Conservation (phyloP, 2,888 invertebrate genomes). For the Thysanoteuthis rhombus region DNA sequence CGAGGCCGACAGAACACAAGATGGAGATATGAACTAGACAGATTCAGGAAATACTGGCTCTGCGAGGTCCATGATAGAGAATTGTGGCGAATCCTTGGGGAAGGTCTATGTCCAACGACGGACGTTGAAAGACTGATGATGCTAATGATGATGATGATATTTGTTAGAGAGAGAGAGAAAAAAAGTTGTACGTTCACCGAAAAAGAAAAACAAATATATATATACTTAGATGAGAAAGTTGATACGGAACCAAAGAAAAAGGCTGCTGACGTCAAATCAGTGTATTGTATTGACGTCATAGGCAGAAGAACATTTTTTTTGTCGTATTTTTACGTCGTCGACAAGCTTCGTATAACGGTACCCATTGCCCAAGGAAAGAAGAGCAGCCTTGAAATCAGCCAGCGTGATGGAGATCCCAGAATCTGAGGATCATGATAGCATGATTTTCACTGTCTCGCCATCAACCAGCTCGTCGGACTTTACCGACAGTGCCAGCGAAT, state of each 20-base stretch:
- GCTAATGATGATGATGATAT: too few species aligned
- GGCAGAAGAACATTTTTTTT: background rate
- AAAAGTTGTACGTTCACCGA: too few species aligned
- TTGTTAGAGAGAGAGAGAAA: too few species aligned
- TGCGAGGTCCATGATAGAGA: too few species aligned
- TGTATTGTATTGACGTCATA: background rate
- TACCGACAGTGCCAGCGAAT: slow-evolving; percentile 19
- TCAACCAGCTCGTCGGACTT: slow-evolving; percentile 28
- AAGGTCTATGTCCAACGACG: too few species aligned
- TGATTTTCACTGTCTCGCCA: slow-evolving; percentile 28
- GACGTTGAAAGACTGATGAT: too few species aligned
- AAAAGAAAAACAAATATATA: background rate
- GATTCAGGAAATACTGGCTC: too few species aligned
- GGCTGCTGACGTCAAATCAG: background rate
- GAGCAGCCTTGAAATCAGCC: background rate
- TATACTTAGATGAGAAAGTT: background rate
- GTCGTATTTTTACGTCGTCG: background rate
- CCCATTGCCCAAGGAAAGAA: background rate
- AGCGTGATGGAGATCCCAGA: slow-evolving; percentile 20
- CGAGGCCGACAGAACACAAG: too few species aligned
- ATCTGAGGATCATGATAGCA: slow-evolving; percentile 20
- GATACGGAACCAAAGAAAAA: background rate
- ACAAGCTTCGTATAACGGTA: background rate
- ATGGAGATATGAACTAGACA: too few species aligned
- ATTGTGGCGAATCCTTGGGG: too few species aligned